Base-by-base conservation (phyloP, 2,113 vertebrate species). In the Formicarius rufipectus region DNA sequence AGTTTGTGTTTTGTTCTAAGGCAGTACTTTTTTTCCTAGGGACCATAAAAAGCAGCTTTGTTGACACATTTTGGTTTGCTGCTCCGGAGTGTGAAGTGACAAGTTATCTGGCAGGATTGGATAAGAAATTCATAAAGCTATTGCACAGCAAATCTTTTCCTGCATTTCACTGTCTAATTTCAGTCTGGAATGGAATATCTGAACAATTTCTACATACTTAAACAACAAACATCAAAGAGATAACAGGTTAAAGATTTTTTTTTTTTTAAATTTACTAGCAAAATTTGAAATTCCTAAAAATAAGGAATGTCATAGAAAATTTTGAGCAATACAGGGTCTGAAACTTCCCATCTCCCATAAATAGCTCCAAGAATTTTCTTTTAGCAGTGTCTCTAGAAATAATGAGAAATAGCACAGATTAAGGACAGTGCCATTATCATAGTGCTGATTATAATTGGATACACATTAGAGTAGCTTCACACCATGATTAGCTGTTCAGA, bases 371-470 rank as follows among this genome's bases (percentile, higher is more conserved):
- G 23, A 52, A 45, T 80, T 93, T 84, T 7, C 44, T 92, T 92
- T 84, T 84, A 72, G 35, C 28, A n/a, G 7, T 52, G 35, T 84
- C 25, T 90, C 33, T 49, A 64, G 60, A 84, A 88, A 87, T 86
- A 80, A 92, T 87, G 80, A 94, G 72, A 91, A 88, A n/a, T 58
- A 69, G 27, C 7, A 4, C 6, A 56, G 73, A 84, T 90, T 83
- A 96, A 88, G 92, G 64, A 71, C 47, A 89, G 35, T 59, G 12
- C 30, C 39, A 18, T 96, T 95, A 87, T 87, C 72, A 60, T 56
- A 77, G 69, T 69, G 33, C 64, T 91, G 73, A 67, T 90, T 96
- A 58, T 92, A 95, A 90, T 62, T 95, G 85, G 66, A 84, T 91
- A 58, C 31, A 35, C 22, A 74, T 74, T 75, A 66, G 52, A 76